These are phyloP conservation scores for Sebastes cheni DNA, from an alignment of 2,797 vertebrate species.

Conservation along the genomic window DNA sequence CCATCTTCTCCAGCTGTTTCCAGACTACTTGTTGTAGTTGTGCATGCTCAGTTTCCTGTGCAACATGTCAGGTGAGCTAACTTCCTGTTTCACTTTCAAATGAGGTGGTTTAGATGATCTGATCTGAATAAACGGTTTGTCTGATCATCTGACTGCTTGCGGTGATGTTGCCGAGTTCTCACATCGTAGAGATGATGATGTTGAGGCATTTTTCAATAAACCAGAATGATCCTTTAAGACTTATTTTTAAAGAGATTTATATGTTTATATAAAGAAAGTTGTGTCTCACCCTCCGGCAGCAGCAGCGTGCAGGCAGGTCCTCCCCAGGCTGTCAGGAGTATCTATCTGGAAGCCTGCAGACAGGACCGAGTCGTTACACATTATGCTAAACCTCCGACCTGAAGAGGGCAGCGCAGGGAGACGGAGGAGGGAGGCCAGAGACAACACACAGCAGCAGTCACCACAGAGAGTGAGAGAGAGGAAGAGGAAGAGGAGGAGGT, in stretches of 20 bases:
- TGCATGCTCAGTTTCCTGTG: neutral
- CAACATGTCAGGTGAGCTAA: neutral
- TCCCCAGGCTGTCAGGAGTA: constrained; percentile 94
- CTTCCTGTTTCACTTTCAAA: neutral
- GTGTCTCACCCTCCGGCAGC: constrained; percentile 95
- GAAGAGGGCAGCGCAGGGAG: constrained; percentile 62
- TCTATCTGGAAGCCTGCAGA: constrained; percentile 99
- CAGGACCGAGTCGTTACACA: constrained; percentile 96
- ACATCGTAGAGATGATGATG: no score
- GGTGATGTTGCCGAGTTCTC: neutral
- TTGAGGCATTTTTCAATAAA: neutral
- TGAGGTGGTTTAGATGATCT: neutral
- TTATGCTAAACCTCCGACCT: constrained; percentile 95
- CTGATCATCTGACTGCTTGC: neutral
- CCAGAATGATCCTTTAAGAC: neutral
- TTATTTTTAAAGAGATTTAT: neutral
- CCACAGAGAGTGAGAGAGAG: constrained; percentile 14
- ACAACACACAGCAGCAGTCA: constrained; percentile 54
- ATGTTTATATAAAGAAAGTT: neutral
- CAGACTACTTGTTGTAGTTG: neutral
- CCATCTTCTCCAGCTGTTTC: neutral
- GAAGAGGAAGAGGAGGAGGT: constrained; percentile 6
- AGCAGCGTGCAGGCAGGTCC: constrained; percentile 96
- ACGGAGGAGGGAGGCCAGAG: constrained; percentile 33
- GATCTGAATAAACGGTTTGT: neutral